Evolutionary conservation across 2,888 invertebrate genomes (phyloP), one percentile per base, ranked within the genome.

Genomic region (Rhagonycha fulva): DNA sequence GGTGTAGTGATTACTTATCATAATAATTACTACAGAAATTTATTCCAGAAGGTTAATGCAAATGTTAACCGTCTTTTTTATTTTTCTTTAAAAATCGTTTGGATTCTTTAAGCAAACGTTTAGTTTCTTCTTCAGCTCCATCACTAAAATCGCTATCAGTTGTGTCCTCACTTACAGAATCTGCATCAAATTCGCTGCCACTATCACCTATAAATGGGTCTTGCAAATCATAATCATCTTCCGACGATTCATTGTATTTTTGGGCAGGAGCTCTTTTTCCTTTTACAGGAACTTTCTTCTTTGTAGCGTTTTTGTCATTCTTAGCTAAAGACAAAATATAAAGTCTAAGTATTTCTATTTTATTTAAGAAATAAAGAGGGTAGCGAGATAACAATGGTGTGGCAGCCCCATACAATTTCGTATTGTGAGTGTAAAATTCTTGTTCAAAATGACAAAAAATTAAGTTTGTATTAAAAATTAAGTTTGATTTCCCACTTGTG

Each of bases 181-280:
- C 73, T 19, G 60, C 71, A 26, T 74, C 72, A 69, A 75, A 82
- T 62, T 80, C 80, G 68, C 79, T 80, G 30, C 74, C 70, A 23
- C 80, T 81, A 63, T 78, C 81, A 72, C 78, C 81, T 47, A 82
- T 23, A 75, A 82, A 83, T 9, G 83, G 82, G 80, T 82, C 82
- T 11, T 78, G 73, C 32, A 77, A 74, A 72, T 82, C 82, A 66
- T 82, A 81, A 67, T 82, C 82, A 70, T 81, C 81, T 47, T 79
- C 77, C 2, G 80, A 76, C 3, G 81, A 79, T 62, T 81, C 80
- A 3, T 68, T 63, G 32, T 77, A 72, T 11, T 66, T 62, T 67
- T 61, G 66, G 24, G 28, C 14, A 7, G 61, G 14, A 14, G 66
- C 67, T 47, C 71, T 74, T 67, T 72, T 78, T 62, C 62, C 62